A percentile compares a stretch with the other conserved stretches of the same genome.
Conservation (phyloP, 2,888 invertebrate genomes). For the Coelogynopora nodosa region DNA sequence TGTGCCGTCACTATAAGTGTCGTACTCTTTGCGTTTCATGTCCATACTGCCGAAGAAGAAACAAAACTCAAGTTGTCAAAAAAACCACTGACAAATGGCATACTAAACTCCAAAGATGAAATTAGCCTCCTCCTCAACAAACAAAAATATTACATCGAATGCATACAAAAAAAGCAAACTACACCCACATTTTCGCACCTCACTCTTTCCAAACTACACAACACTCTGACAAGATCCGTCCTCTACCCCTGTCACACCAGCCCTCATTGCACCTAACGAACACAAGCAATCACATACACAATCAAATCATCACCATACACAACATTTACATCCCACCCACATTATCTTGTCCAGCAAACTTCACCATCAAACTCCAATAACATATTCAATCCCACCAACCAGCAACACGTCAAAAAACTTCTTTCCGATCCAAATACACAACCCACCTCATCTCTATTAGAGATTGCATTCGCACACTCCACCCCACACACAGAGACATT, state of each 20-base stretch:
- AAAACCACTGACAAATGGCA: not conserved
- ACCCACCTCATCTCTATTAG: no score
- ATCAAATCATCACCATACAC: constrained; percentile 5
- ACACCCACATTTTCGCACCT: not conserved
- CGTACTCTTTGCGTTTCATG: no score
- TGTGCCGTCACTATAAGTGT: no score
- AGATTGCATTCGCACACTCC: no score
- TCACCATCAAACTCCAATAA: not conserved
- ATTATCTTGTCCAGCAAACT: not conserved
- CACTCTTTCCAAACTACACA: not conserved
- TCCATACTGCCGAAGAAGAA: no score
- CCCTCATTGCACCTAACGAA: not conserved
- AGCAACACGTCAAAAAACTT: not conserved
- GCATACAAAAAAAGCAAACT: not conserved
- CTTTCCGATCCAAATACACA: no score
- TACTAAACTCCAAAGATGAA: not conserved
- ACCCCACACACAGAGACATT: no score
- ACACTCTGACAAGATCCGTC: not conserved
- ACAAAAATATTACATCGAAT: constrained; percentile 1
- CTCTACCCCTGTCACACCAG: not conserved
- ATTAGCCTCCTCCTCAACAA: not conserved
- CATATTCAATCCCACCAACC: not conserved
- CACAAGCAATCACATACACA: not conserved
- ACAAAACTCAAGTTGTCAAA: no score
- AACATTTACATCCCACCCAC: not conserved